Evolutionary conservation across 2,888 invertebrate species (phyloP).

Genomic region (Mantis religiosa): DNA sequence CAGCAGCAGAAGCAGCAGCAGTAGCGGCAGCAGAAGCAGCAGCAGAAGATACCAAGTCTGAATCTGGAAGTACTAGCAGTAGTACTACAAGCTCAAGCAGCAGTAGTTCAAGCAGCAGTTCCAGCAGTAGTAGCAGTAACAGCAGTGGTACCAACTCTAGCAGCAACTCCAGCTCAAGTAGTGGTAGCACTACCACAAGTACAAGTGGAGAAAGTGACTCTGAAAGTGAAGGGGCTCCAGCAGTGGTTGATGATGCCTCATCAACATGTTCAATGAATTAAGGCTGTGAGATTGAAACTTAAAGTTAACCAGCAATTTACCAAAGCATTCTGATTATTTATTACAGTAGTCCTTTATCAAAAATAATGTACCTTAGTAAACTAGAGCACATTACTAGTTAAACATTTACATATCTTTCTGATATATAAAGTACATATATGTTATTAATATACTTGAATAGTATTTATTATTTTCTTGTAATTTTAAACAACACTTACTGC

Average conservation of each 20-base stretch:
- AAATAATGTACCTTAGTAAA: background rate
- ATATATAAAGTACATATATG: background rate
- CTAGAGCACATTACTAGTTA: background rate
- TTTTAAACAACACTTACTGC: background rate
- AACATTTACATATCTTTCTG: constrained; percentile 13
- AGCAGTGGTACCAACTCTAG: background rate
- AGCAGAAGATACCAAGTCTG: constrained; percentile 3
- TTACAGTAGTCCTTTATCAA: background rate
- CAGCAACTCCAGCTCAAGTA: background rate
- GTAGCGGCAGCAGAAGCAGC: background rate
- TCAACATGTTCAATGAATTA: background rate
- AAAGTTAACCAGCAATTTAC: background rate
- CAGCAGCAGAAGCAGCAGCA: constrained; percentile 19
- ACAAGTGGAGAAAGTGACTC: constrained; percentile 13
- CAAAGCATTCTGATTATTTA: background rate
- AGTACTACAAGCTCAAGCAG: background rate
- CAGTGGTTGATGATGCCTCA: background rate
- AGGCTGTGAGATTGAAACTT: background rate
- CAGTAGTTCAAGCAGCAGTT: background rate
- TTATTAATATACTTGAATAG: background rate
- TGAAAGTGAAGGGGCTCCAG: background rate
- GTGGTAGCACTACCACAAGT: background rate
- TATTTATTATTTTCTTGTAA: background rate
- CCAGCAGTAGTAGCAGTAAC: background rate
- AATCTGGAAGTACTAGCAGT: constrained; percentile 8